Evolutionary conservation across 2,797 vertebrate genomes (phyloP).

Genomic region (Gobionotothen gibberifrons): DNA sequence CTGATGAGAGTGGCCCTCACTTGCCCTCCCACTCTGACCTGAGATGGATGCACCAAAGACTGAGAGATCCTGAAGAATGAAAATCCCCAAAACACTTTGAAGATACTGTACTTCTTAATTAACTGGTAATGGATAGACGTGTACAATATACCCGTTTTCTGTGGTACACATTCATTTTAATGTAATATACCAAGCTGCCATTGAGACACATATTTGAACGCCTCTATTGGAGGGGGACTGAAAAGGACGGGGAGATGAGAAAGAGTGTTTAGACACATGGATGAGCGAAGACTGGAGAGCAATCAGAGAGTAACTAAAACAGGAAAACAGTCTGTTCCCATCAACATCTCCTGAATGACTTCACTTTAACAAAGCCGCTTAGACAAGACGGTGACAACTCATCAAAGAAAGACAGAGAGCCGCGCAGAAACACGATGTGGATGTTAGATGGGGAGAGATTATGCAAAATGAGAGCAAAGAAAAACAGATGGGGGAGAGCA

Average conservation of each 20-base stretch:
- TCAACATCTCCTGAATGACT: conserved; percentile 72
- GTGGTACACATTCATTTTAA: conserved; percentile 34
- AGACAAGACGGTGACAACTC: conserved; percentile 74
- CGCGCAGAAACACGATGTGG: conserved; percentile 45
- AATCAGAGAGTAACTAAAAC: conserved; percentile 80
- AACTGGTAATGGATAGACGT: conserved; percentile 21
- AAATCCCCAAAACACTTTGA: conserved; percentile 28
- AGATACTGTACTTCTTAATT: conserved; percentile 8
- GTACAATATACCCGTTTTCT: conserved; percentile 25
- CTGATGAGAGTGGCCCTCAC: conserved; percentile 72
- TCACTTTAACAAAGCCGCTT: conserved; percentile 65
- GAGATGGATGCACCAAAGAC: conserved; percentile 45
- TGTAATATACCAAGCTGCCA: conserved; percentile 24
- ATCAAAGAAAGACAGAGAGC: conserved; percentile 54
- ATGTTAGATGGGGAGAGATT: conserved; percentile 52
- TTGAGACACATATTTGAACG: conserved; percentile 39
- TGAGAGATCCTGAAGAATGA: conserved; percentile 15
- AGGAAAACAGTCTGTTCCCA: conserved; percentile 73
- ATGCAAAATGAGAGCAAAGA: conserved; percentile 51
- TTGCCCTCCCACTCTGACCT: conserved; percentile 60
- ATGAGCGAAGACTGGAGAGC: conserved; percentile 72
- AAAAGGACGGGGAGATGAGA: conserved; percentile 48
- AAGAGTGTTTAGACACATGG: conserved; percentile 75
- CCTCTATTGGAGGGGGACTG: conserved; percentile 20
- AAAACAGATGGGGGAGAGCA: conserved; percentile 30